phyloP scores from a whole-genome alignment of 2,888 invertebrate genomes.

The Calameuta pallipes region DNA sequence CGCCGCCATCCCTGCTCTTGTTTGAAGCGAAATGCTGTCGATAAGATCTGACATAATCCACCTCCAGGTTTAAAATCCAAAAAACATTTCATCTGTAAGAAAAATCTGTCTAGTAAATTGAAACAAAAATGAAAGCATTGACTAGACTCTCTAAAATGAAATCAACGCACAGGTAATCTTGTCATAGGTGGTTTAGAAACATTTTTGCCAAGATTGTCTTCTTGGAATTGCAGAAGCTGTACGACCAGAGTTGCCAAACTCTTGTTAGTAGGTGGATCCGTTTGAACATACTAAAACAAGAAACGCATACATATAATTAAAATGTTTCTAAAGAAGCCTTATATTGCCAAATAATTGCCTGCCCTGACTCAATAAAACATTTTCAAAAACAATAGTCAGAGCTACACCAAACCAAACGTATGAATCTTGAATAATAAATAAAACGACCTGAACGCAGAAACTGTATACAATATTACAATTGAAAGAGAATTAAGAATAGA shows the following conservation, averaged over 20 bases:
- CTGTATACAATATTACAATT: background rate
- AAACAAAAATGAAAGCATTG: constrained; percentile 64
- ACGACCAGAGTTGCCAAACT: constrained; percentile 85
- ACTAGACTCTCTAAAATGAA: constrained; percentile 3
- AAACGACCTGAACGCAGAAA: background rate
- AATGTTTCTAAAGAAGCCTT: background rate
- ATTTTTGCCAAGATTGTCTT: constrained; percentile 94
- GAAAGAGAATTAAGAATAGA: background rate
- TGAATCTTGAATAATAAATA: background rate
- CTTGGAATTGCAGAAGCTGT: constrained; percentile 95
- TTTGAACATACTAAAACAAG: constrained; percentile 83
- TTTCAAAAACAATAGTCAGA: background rate
- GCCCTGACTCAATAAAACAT: background rate
- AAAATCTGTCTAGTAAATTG: constrained; percentile 6
- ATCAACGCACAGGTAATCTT: constrained; percentile 81
- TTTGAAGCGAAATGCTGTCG: constrained; percentile 95
- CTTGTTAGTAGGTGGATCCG: constrained; percentile 96
- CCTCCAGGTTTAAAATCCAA: constrained; percentile 96
- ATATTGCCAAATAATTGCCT: background rate
- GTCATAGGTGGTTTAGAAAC: constrained; percentile 89
- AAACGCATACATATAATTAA: constrained; percentile 16
- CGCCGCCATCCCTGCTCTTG: constrained; percentile 96
- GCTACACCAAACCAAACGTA: background rate
- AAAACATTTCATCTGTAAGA: constrained; percentile 89
- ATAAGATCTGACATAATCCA: constrained; percentile 91